phyloP scores from a whole-genome alignment of 92 coral and sea anemone species.

The Umimayanthus kanabou region DNA sequence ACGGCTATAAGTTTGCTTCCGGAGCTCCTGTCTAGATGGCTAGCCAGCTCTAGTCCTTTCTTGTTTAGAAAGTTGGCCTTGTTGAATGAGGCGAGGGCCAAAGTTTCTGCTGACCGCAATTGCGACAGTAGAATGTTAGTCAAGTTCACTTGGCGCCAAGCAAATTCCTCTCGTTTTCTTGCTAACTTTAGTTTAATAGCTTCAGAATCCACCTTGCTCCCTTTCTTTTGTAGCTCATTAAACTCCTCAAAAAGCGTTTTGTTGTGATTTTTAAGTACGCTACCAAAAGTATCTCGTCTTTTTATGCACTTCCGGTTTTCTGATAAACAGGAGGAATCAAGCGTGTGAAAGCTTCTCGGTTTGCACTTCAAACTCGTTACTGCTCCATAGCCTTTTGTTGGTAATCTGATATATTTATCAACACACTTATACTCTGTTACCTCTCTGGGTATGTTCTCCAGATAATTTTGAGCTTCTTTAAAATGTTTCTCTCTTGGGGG shows the following conservation, averaged over 20 bases:
- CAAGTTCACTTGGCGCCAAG: not conserved
- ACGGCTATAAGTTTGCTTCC: constrained; percentile 47
- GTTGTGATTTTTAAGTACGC: not conserved
- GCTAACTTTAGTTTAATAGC: constrained; percentile 3
- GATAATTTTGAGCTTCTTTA: not conserved
- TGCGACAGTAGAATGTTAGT: constrained; percentile 3
- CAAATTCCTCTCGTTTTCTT: not conserved
- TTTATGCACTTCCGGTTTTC: not conserved
- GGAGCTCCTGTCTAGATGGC: constrained; percentile 9
- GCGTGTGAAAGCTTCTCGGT: not conserved
- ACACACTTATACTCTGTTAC: not conserved
- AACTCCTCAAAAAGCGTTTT: not conserved
- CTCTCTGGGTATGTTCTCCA: not conserved
- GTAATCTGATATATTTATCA: not conserved
- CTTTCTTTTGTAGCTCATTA: not conserved
- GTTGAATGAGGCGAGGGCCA: not conserved
- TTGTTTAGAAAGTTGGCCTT: not conserved
- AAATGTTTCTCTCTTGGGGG: not conserved
- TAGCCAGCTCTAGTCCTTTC: constrained; percentile 1
- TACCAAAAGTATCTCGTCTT: not conserved
- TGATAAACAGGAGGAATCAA: not conserved
- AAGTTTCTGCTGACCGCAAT: not conserved
- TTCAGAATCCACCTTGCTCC: not conserved
- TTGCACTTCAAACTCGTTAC: not conserved
- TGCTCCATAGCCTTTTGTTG: constrained; percentile 21